Conservation (phyloP, 2,888 invertebrate genomes). For the Drosophila antonietae region DNA sequence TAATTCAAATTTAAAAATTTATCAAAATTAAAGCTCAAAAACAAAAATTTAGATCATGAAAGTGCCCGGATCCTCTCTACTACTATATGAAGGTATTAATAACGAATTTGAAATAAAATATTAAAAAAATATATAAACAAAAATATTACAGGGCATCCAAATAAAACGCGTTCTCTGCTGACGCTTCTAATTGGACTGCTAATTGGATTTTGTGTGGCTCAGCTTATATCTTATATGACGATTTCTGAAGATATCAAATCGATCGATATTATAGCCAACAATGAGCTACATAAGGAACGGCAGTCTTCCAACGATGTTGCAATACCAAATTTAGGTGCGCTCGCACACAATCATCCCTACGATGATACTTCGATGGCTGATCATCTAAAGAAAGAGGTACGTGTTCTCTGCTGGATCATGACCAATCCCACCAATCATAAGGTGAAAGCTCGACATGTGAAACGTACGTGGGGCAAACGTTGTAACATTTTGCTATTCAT, state of each 20-base stretch:
- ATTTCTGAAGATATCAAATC: conserved; percentile 22
- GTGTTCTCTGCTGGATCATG: conserved; percentile 29
- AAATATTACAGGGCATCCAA: conserved; percentile 16
- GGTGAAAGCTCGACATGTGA: conserved; percentile 17
- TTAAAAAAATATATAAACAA: no score
- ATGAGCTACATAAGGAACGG: background rate
- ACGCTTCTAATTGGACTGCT: conserved; percentile 25
- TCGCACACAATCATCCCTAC: conserved; percentile 9
- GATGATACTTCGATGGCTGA: conserved; percentile 14
- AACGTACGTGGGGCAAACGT: conserved; percentile 31
- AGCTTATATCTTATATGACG: conserved; percentile 28
- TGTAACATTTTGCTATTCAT: conserved; percentile 33
- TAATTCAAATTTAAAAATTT: background rate
- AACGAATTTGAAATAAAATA: no score
- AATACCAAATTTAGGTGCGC: background rate
- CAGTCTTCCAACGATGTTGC: no score
- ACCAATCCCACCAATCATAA: conserved; percentile 23
- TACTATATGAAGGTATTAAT: conserved; percentile 23
- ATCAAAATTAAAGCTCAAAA: background rate
- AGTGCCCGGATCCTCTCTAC: background rate
- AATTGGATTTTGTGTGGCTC: conserved; percentile 36
- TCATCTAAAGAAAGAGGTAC: conserved; percentile 19
- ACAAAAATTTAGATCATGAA: background rate
- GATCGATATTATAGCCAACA: background rate
- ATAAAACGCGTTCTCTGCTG: conserved; percentile 6